Evolutionary conservation across 2,888 invertebrate genomes (phyloP), one percentile per base, ranked within the genome.

Genomic region (Cerceris ruficornis): DNA sequence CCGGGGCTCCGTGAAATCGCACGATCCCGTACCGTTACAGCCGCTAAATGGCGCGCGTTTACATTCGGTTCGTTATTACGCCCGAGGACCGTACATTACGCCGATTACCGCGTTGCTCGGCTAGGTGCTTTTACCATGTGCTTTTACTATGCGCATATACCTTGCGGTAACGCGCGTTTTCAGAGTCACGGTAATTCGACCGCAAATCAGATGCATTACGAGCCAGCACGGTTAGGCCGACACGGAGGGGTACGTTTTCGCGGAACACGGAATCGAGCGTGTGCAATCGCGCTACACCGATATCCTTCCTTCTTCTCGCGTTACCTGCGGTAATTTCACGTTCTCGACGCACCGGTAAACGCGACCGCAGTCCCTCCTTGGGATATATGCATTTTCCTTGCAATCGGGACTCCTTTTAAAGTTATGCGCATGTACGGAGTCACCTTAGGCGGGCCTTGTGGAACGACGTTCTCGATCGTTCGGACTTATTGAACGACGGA

Each of bases 301-400:
- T 52, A 43, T 65, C 8, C 77, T 28, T 60, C 5, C 11, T 41
- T 17, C 50, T 58, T 68, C 52, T 81, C 77, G 66, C 13, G 57
- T 78, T 82, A 75, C 66, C 60, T 69, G 79, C 72, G 78, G 69
- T 79, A 75, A 77, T 81, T 77, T 28, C 73, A 57, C 77, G 67
- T 77, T 73, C 54, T 54, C 52, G 58, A 55, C 58, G 55, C 54
- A 69, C 69, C 58, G 81, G 77, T 75, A 77, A 28, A 77, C 14
- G 77, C 68, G 65, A 81, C 81, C 81, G 73, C 81, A 81, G 66
- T 49, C 65, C 66, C 50, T 41, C 68, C 58, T 77, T 49, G 50
- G 66, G 78, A 68, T 74, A 70, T 70, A 50, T n/a, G 2, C 54
- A 14, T n/a, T 14, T 55, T 14, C 13, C 41, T 54, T 42, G 50